Conservation (phyloP, 2,113 vertebrate genomes). For the Nansenia antarctica region DNA sequence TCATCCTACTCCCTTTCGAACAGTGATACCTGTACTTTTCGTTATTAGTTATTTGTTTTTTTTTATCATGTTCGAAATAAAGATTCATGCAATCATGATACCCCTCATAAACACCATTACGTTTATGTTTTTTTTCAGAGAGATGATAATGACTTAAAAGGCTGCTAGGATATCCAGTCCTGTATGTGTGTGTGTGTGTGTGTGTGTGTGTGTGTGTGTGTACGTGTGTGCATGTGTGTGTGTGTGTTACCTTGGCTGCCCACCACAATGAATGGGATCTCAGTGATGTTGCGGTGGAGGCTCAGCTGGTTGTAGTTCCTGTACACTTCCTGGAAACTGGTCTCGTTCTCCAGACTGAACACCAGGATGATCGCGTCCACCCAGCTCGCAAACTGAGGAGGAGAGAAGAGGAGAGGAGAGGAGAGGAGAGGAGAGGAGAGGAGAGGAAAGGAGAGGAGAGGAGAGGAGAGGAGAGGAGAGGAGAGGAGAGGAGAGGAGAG, state of each 20-base stretch:
- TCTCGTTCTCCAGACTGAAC: constrained; percentile 95
- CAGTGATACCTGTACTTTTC: too few species aligned
- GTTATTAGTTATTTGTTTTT: too few species aligned
- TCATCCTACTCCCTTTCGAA: too few species aligned
- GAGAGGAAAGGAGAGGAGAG: constrained; percentile 6
- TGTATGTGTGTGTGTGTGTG: constrained; percentile 8
- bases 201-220: too few species aligned
- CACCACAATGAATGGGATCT: constrained; percentile 84
- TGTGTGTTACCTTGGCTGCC: constrained; percentile 87
- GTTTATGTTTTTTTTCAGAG: too few species aligned
- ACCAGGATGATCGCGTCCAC: constrained; percentile 93
- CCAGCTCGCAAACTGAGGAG: constrained; percentile 86
- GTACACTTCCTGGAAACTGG: constrained; percentile 91
- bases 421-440: background rate
- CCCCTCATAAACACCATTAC: too few species aligned
- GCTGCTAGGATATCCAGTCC: too few species aligned
- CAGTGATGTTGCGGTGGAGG: constrained; percentile 75
- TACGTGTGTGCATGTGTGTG: background rate
- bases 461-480: constrained; percentile 9
- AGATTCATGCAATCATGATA: too few species aligned
- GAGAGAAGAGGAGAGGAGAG: constrained; percentile 1
- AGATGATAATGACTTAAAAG: too few species aligned
- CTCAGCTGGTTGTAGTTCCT: constrained; percentile 83
- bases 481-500: constrained; percentile 11
- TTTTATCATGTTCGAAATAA: too few species aligned